Evolutionary conservation across 37 sponge, comb jelly and placozoan genomes (phyloP).

Genomic region (Theonella swinhoei): DNA sequence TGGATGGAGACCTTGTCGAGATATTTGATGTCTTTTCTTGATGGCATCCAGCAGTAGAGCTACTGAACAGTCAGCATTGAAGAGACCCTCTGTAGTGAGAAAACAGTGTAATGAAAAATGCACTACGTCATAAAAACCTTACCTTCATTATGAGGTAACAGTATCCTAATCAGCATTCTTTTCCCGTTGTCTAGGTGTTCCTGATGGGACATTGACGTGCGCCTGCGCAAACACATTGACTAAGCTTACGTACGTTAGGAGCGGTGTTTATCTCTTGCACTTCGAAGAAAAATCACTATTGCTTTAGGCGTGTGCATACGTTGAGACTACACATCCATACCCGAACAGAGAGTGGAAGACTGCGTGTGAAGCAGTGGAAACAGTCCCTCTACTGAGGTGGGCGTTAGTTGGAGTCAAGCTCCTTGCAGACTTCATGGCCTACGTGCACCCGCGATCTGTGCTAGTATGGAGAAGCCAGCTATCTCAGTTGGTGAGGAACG

Average conservation of each 20-base stretch:
- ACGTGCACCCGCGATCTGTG: not conserved
- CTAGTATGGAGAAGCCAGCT: not conserved
- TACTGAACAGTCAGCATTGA: slow-evolving; percentile 37
- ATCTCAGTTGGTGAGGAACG: not conserved
- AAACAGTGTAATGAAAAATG: not conserved
- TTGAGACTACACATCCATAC: too few relatives aligned
- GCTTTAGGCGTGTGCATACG: too few relatives aligned
- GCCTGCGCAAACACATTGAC: too few relatives aligned
- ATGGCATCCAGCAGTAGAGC: slow-evolving; percentile 42
- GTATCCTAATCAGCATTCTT: slow-evolving; percentile 51
- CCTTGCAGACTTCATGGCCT: not conserved
- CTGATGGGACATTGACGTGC: too few relatives aligned
- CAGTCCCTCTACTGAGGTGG: too few relatives aligned
- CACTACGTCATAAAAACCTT: too few relatives aligned
- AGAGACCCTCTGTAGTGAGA: slow-evolving; percentile 26
- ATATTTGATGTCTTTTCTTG: slow-evolving; percentile 14
- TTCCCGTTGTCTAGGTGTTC: not conserved
- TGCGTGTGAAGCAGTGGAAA: too few relatives aligned
- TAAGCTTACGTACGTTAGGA: too few relatives aligned
- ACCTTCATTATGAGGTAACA: slow-evolving; percentile 28
- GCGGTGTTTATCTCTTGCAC: too few relatives aligned
- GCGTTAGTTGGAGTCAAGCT: not conserved
- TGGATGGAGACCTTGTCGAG: slow-evolving; percentile 35
- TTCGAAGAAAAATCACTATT: too few relatives aligned
- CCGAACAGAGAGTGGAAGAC: too few relatives aligned